Evolutionary conservation across 2,113 vertebrate species (phyloP).

Genomic region (Nematolebias whitei): DNA sequence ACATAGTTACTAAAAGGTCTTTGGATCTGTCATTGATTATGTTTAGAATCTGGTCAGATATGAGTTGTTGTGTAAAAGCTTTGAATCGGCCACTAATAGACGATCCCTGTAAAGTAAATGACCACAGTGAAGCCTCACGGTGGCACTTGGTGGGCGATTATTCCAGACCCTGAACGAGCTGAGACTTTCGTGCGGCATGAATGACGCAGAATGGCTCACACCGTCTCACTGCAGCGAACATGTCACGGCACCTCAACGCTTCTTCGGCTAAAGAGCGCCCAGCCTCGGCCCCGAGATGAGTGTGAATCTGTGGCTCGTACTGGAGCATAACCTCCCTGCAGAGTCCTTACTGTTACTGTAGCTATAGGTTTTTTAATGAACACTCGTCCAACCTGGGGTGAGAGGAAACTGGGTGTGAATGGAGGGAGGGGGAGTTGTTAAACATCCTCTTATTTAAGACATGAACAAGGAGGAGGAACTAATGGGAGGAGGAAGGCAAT

Average conservation of each 20-base stretch:
- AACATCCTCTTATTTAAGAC: constrained; percentile 56
- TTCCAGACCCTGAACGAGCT: constrained; percentile 41
- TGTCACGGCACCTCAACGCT: constrained; percentile 33
- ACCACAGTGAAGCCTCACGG: constrained; percentile 51
- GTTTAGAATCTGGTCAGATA: neutral
- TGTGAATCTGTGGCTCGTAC: constrained; percentile 43
- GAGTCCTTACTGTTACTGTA: constrained; percentile 58
- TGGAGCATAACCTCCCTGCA: constrained; percentile 49
- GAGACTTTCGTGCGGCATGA: constrained; percentile 53
- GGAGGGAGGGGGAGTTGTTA: constrained; percentile 29
- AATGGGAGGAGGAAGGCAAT: constrained; percentile 17
- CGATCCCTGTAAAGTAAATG: constrained; percentile 33
- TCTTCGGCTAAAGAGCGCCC: constrained; percentile 19
- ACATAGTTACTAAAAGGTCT: neutral
- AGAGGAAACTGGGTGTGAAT: constrained; percentile 51
- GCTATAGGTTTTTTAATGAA: constrained; percentile 71
- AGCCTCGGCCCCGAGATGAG: constrained; percentile 38
- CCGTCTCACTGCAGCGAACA: constrained; percentile 9
- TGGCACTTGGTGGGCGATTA: constrained; percentile 46
- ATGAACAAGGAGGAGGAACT: constrained; percentile 33
- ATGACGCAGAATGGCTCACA: constrained; percentile 41
- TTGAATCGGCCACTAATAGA: constrained; percentile 27
- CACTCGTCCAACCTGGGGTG: constrained; percentile 60
- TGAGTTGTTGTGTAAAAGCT: constrained; percentile 1
- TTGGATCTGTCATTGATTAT: neutral